Percentiles rank a stretch among this genome's conserved stretches.
These are phyloP conservation scores for Thereva unica DNA, from an alignment of 2,888 invertebrate species.

Conservation along the genomic window DNA sequence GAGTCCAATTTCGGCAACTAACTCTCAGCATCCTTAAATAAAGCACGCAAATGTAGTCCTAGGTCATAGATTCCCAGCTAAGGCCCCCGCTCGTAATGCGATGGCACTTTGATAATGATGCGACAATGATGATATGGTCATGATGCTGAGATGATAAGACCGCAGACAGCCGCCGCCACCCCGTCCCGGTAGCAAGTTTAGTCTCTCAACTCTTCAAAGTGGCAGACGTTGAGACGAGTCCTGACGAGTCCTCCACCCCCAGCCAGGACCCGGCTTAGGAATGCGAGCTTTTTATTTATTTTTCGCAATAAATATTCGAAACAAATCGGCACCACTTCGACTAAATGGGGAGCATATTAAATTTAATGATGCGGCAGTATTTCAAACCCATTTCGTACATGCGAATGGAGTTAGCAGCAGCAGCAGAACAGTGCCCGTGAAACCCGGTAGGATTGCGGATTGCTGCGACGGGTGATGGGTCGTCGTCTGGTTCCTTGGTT, in stretches of 20 bases:
- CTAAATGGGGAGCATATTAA: conserved; percentile 61
- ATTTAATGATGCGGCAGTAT: conserved; percentile 61
- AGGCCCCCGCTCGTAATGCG: conserved; percentile 28
- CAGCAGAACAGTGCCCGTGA: conserved; percentile 2
- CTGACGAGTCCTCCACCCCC: conserved; percentile 2
- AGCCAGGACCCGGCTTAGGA: conserved; percentile 10
- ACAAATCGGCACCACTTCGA: conserved; percentile 61
- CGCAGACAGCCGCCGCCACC: conserved; percentile 31
- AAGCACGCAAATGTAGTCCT: conserved; percentile 11
- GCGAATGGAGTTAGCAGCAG: conserved; percentile 37
- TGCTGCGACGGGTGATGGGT: conserved; percentile 11
- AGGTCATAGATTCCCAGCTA: conserved; percentile 20
- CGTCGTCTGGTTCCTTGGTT: conserved; percentile 1
- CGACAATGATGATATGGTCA: conserved; percentile 26
- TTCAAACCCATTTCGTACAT: conserved; percentile 55
- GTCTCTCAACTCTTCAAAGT: conserved; percentile 17
- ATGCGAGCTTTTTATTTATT: conserved; percentile 44
- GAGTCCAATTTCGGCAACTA: conserved; percentile 18
- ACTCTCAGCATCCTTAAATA: not conserved
- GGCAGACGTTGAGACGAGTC: conserved; percentile 20
- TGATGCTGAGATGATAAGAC: conserved; percentile 25
- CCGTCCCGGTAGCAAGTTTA: conserved; percentile 28
- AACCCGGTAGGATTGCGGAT: not conserved
- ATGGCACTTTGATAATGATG: conserved; percentile 28
- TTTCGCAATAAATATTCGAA: conserved; percentile 58